phyloP scores from a whole-genome alignment of 2,797 vertebrate species.

The Cryptoprocta ferox region DNA sequence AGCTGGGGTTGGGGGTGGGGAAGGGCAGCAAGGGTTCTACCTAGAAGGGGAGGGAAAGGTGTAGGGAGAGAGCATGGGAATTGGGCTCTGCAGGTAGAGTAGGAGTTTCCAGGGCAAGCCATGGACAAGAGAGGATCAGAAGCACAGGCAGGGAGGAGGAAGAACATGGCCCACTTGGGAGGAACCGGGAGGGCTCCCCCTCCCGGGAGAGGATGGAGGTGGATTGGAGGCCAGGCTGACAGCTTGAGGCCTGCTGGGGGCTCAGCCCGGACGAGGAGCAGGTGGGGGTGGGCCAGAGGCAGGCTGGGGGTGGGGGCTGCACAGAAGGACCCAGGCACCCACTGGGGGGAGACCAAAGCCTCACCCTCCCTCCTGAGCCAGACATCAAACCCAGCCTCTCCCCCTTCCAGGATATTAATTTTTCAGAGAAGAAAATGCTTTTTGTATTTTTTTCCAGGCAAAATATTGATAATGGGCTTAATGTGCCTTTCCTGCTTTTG shows the following conservation, averaged over 20 bases:
- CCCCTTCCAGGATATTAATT: conserved; percentile 78
- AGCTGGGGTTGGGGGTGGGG: neutral
- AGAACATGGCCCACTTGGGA: neutral
- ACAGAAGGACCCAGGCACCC: neutral
- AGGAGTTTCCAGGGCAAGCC: neutral
- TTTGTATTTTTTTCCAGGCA: conserved; percentile 83
- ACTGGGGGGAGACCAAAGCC: neutral
- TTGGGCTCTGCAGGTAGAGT: neutral
- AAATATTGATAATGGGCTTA: conserved; percentile 81
- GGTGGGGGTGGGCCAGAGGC: neutral
- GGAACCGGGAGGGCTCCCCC: neutral
- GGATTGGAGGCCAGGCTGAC: neutral
- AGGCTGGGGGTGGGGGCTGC: no score
- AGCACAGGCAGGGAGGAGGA: neutral
- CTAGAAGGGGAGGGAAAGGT: neutral
- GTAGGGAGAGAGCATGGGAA: neutral
- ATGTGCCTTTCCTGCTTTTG: conserved; percentile 62
- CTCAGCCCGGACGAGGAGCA: neutral
- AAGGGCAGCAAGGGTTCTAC: neutral
- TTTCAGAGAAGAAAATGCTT: conserved; percentile 84
- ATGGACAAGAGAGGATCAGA: neutral
- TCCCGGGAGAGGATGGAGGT: neutral
- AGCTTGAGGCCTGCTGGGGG: neutral
- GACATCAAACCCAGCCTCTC: conserved; percentile 15
- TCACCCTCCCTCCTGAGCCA: neutral